A percentile compares a stretch with the other conserved stretches of the same genome.
These are phyloP conservation scores for Tridacna crocea DNA, from an alignment of 2,888 invertebrate species.

Conservation along the genomic window DNA sequence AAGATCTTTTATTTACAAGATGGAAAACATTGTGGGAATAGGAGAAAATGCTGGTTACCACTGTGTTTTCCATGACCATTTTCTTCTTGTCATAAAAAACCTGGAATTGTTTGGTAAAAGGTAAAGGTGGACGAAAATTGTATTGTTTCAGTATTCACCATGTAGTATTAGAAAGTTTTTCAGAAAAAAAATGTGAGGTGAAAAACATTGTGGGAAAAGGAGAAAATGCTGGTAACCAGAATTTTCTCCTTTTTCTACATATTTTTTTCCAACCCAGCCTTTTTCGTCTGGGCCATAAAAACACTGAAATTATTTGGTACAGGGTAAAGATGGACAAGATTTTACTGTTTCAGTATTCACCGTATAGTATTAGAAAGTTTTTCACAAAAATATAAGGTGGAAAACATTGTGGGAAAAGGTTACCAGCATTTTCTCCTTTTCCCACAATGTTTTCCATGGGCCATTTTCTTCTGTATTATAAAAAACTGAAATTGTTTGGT, in stretches of 20 bases:
- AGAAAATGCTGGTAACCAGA: background rate
- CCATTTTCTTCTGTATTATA: background rate
- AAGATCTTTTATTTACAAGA: too few species aligned
- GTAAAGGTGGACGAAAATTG: background rate
- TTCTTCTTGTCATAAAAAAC: background rate
- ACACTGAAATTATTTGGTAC: too few species aligned
- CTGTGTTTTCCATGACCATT: background rate
- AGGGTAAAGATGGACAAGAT: too few species aligned
- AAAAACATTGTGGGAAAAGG: background rate
- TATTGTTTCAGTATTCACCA: too few species aligned
- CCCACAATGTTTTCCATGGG: background rate
- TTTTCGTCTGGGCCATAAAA: background rate
- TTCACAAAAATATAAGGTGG: background rate
- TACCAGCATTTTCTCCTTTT: background rate
- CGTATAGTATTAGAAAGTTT: too few species aligned
- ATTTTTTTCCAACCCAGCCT: background rate
- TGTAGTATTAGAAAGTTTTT: too few species aligned
- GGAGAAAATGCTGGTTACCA: background rate
- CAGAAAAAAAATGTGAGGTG: too few species aligned
- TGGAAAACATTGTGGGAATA: too few species aligned
- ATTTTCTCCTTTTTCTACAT: background rate
- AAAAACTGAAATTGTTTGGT: too few species aligned
- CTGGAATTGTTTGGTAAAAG: background rate
- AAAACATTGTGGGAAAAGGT: background rate
- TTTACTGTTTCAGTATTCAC: too few species aligned